Evolutionary conservation across 2,888 invertebrate genomes (phyloP).

Genomic region (Eurytoma californica): DNA sequence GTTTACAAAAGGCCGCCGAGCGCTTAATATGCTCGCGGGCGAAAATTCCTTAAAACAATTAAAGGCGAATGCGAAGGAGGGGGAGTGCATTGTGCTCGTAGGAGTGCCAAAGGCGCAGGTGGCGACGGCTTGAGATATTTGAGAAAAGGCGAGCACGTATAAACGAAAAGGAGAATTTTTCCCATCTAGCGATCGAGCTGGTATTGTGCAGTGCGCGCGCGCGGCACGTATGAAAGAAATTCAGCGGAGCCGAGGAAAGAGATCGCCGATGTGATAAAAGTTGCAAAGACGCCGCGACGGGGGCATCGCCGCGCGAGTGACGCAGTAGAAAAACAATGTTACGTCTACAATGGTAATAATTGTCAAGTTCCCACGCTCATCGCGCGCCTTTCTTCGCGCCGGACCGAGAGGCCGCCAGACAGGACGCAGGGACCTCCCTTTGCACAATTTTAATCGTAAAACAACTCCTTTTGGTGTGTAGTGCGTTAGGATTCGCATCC

Average conservation of each 20-base stretch:
- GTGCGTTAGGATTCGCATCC: no score
- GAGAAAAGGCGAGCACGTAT: not conserved
- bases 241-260: no score
- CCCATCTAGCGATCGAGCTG: slow-evolving; percentile 7
- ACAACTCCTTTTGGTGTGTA: no score
- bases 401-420: not conserved
- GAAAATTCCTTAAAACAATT: not conserved
- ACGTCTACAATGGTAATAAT: slow-evolving; percentile 70
- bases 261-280: slow-evolving; percentile 50
- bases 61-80: not conserved
- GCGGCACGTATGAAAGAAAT: slow-evolving; percentile 12
- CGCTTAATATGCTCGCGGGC: not conserved
- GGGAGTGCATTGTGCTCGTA: no score
- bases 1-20: not conserved
- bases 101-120: not conserved
- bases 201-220: not conserved
- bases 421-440: no score
- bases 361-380: slow-evolving; percentile 71
- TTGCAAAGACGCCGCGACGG: slow-evolving; percentile 58
- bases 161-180: slow-evolving; percentile 12
- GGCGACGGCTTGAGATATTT: not conserved
- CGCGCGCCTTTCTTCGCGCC: slow-evolving; percentile 40
- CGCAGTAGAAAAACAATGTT: slow-evolving; percentile 70
- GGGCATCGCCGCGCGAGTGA: slow-evolving; percentile 61
- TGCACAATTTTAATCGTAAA: no score